phyloP scores from a whole-genome alignment of 2,888 invertebrate species.

The Petrophora chlorosata region DNA sequence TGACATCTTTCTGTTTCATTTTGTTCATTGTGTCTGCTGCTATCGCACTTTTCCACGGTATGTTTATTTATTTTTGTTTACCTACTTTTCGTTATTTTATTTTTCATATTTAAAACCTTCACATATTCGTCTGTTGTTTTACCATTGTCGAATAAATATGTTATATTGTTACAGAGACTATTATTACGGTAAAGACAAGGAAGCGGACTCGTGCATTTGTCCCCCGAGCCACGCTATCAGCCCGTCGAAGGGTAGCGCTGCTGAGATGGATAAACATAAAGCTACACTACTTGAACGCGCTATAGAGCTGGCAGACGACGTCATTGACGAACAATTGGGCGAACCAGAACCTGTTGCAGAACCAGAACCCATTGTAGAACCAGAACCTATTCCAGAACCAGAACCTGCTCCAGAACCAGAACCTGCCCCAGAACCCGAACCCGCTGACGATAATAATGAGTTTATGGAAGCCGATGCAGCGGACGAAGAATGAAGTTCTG shows the following conservation, averaged over 20 bases:
- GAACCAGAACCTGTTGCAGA: conserved; percentile 37
- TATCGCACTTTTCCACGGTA: conserved; percentile 27
- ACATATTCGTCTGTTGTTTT: background rate
- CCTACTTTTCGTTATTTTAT: conserved; percentile 3
- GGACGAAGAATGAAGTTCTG: conserved; percentile 10
- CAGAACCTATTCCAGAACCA: conserved; percentile 56
- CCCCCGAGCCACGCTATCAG: background rate
- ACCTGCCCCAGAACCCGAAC: conserved; percentile 3
- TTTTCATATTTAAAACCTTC: background rate
- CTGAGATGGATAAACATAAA: no score
- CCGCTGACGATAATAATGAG: conserved; percentile 11
- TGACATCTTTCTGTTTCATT: no score
- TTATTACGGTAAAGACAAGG: background rate
- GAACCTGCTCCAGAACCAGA: conserved; percentile 33
- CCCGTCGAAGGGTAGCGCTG: background rate
- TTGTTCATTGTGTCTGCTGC: background rate
- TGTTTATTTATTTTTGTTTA: conserved; percentile 26
- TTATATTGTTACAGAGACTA: conserved; percentile 13
- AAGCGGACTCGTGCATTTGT: background rate
- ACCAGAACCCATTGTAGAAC: conserved; percentile 39
- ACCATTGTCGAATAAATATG: background rate
- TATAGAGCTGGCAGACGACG: background rate
- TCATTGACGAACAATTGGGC: conserved; percentile 12
- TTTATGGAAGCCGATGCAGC: conserved; percentile 16
- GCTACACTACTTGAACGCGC: background rate